A percentile compares a stretch with the other conserved stretches of the same genome.
phyloP scores from a whole-genome alignment of 2,888 invertebrate species.

The Thalpophila matura region DNA sequence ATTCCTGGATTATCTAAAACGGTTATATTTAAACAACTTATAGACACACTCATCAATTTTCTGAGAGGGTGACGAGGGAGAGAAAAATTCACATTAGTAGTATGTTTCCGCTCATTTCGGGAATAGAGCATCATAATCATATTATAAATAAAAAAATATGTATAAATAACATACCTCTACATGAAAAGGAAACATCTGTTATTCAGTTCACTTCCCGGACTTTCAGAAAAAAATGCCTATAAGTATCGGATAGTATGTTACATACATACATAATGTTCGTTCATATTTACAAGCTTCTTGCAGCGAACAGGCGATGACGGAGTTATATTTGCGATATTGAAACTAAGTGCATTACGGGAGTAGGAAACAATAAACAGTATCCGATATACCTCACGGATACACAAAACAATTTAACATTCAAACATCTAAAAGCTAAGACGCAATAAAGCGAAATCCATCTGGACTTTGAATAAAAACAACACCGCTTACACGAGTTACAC shows the following conservation, averaged over 20 bases:
- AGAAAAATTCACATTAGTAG: slow-evolving; percentile 66
- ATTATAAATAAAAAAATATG: slow-evolving; percentile 57
- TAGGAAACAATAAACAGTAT: slow-evolving; percentile 61
- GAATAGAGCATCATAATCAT: slow-evolving; percentile 68
- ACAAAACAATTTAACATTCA: slow-evolving; percentile 36
- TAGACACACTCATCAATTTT: slow-evolving; percentile 50
- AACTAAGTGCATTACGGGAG: slow-evolving; percentile 52
- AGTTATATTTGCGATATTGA: slow-evolving; percentile 56
- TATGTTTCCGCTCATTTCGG: slow-evolving; percentile 72
- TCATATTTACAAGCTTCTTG: slow-evolving; percentile 44
- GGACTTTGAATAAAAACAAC: slow-evolving; percentile 27
- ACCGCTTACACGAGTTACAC: not conserved
- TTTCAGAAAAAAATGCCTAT: slow-evolving; percentile 44
- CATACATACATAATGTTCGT: slow-evolving; percentile 38
- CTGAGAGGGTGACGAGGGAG: slow-evolving; percentile 64
- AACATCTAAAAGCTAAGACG: slow-evolving; percentile 38
- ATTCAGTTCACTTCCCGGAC: slow-evolving; percentile 59
- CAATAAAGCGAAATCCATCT: slow-evolving; percentile 25
- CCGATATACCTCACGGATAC: slow-evolving; percentile 40
- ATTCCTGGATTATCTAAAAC: slow-evolving; percentile 33
- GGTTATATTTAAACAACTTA: slow-evolving; percentile 37
- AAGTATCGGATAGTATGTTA: slow-evolving; percentile 34
- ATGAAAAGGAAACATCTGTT: slow-evolving; percentile 76
- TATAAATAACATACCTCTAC: slow-evolving; percentile 67
- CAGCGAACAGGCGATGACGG: slow-evolving; percentile 44